A percentile compares a stretch with the other conserved stretches of the same genome.
phyloP scores from a whole-genome alignment of 2,888 invertebrate genomes.

The Himalopsyche japonica region DNA sequence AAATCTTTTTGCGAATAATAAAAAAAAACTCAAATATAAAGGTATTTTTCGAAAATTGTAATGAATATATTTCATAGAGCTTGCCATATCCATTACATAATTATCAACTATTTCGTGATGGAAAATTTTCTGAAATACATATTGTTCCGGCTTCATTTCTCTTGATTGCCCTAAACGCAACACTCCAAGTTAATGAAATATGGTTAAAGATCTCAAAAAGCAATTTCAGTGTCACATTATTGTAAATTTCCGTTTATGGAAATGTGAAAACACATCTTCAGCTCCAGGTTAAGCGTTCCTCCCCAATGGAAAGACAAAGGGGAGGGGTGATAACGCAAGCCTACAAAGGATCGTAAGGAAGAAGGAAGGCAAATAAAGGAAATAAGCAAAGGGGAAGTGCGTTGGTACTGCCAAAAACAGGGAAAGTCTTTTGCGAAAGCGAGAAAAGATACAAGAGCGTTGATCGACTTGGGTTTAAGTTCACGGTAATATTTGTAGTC shows the following conservation, averaged over 20 bases:
- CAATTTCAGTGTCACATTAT: not conserved
- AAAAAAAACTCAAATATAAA: too few relatives aligned
- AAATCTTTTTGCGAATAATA: too few relatives aligned
- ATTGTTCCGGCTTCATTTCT: not conserved
- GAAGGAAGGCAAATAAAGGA: slow-evolving; percentile 6
- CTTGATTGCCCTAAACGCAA: not conserved
- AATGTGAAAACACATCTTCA: not conserved
- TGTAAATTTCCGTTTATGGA: not conserved
- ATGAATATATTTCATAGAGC: too few relatives aligned
- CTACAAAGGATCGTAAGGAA: not conserved
- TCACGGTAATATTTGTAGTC: too few relatives aligned
- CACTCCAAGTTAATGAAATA: not conserved
- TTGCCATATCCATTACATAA: too few relatives aligned
- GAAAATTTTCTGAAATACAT: too few relatives aligned
- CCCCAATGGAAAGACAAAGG: not conserved
- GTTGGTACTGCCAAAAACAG: not conserved
- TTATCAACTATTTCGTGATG: too few relatives aligned
- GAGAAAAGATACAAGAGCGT: not conserved
- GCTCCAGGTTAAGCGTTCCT: not conserved
- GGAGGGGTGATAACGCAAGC: not conserved
- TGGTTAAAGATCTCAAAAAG: not conserved
- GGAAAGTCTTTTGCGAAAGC: not conserved
- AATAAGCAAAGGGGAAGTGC: slow-evolving; percentile 4
- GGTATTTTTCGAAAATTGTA: too few relatives aligned
- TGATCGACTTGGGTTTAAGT: not conserved